phyloP scores from a whole-genome alignment of 2,797 vertebrate species.

The Chelonia mydas region DNA sequence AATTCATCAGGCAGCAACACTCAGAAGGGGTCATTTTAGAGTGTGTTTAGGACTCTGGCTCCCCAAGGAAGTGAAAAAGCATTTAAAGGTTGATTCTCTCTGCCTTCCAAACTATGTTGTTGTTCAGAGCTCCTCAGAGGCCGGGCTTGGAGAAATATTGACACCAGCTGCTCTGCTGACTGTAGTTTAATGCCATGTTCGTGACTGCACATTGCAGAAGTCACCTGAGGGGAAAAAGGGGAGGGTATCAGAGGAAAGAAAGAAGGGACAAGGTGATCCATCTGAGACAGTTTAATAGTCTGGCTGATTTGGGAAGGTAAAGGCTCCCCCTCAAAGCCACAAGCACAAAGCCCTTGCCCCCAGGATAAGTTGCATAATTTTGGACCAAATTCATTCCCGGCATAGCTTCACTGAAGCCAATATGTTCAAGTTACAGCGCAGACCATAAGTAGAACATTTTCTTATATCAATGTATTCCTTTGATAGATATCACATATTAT shows the following conservation, averaged over 20 bases:
- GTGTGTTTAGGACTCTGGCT: not conserved
- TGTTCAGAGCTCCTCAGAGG: not conserved
- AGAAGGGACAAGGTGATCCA: not conserved
- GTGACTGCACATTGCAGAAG: not conserved
- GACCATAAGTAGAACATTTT: not conserved
- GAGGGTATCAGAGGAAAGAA: not conserved
- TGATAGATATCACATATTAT: conserved; percentile 96
- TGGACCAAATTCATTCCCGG: not conserved
- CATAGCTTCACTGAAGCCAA: not conserved
- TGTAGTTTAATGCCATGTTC: not conserved
- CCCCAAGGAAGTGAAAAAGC: not conserved
- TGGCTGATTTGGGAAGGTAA: not conserved
- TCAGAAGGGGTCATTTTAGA: not conserved
- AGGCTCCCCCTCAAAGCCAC: not conserved
- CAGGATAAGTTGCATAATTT: not conserved
- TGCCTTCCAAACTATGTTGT: not conserved
- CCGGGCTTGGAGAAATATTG: not conserved
- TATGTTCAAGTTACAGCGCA: not conserved
- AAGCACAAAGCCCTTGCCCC: not conserved
- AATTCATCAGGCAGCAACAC: conserved; percentile 9
- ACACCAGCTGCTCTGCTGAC: not conserved
- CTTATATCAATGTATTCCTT: conserved; percentile 10
- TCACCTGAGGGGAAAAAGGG: not conserved
- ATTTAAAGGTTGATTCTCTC: not conserved
- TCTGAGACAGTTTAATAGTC: not conserved